phyloP scores from a whole-genome alignment of 2,113 vertebrate genomes.

The Microcebus lehilahytsara region DNA sequence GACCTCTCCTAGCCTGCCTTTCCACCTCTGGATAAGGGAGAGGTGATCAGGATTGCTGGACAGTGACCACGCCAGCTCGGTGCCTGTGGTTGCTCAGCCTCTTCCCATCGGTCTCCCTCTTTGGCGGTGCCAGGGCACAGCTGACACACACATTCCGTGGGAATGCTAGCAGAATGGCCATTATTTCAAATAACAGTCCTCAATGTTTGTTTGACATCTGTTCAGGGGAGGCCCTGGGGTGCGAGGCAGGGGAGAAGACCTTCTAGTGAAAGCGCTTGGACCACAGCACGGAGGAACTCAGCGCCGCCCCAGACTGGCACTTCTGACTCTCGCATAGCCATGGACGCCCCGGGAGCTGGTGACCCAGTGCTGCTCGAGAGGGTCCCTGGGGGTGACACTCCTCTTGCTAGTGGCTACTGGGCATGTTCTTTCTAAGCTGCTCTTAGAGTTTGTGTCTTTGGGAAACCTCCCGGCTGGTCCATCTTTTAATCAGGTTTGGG shows the following conservation, averaged over 20 bases:
- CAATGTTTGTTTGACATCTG: neutral
- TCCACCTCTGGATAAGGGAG: neutral
- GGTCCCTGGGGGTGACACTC: neutral
- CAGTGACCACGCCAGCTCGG: fast-evolving
- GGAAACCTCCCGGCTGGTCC: neutral
- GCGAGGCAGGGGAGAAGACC: neutral
- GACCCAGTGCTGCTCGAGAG: neutral
- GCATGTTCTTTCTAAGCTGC: neutral
- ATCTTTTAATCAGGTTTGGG: neutral
- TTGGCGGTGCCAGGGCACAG: neutral
- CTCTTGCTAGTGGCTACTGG: neutral
- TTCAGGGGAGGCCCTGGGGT: neutral
- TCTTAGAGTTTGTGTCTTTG: neutral
- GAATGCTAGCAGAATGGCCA: neutral
- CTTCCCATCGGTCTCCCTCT: neutral
- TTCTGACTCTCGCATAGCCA: neutral
- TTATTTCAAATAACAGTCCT: neutral
- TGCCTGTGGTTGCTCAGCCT: neutral
- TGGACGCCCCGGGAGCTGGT: neutral
- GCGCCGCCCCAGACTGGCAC: neutral
- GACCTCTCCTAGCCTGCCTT: neutral
- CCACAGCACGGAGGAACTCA: neutral
- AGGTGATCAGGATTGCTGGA: neutral
- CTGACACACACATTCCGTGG: neutral
- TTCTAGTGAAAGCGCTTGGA: neutral